Percentiles rank a stretch among this genome's conserved stretches.
phyloP scores from a whole-genome alignment of 1,140 invertebrate species.

The Lordiphosa collinella region DNA sequence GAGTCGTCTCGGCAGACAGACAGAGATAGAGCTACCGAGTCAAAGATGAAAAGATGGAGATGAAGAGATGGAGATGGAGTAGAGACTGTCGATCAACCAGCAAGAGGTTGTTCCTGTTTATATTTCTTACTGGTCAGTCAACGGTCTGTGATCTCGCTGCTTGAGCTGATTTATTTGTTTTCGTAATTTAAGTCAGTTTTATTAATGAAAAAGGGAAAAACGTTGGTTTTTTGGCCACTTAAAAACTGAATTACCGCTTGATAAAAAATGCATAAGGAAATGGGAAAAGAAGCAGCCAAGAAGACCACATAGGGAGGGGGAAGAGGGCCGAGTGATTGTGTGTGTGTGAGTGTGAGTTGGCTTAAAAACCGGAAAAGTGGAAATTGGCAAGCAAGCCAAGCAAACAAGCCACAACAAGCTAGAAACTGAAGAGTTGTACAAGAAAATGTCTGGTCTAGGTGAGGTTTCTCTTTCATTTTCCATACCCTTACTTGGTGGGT shows the following conservation, averaged over 20 bases:
- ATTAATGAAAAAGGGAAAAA: conserved; percentile 53
- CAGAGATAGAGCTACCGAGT: conserved; percentile 10
- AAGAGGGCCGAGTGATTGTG: conserved; percentile 1
- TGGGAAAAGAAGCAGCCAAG: conserved; percentile 41
- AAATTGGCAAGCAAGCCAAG: conserved; percentile 68
- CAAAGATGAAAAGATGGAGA: not conserved
- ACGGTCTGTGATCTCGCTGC: not conserved
- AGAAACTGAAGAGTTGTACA: conserved; percentile 15
- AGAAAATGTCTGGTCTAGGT: conserved; percentile 2
- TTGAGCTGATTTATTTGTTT: conserved; percentile 29
- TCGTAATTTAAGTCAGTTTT: conserved; percentile 32
- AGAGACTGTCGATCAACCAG: conserved; percentile 50
- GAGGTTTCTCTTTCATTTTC: conserved; percentile 24
- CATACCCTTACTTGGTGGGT: not conserved
- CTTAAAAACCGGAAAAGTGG: conserved; percentile 74
- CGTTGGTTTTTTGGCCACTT: not conserved
- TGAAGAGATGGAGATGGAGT: conserved; percentile 30
- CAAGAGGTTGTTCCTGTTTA: conserved; percentile 10
- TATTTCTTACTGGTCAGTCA: conserved; percentile 7
- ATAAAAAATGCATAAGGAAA: conserved; percentile 63
- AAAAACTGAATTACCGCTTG: conserved; percentile 1
- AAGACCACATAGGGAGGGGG: conserved; percentile 2
- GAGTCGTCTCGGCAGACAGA: conserved; percentile 1
- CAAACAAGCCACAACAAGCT: conserved; percentile 46
- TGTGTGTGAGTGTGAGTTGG: conserved; percentile 33